Evolutionary conservation across 2,888 invertebrate genomes (phyloP), one percentile per base, ranked within the genome.

Genomic region (Hyppa rectilinea): DNA sequence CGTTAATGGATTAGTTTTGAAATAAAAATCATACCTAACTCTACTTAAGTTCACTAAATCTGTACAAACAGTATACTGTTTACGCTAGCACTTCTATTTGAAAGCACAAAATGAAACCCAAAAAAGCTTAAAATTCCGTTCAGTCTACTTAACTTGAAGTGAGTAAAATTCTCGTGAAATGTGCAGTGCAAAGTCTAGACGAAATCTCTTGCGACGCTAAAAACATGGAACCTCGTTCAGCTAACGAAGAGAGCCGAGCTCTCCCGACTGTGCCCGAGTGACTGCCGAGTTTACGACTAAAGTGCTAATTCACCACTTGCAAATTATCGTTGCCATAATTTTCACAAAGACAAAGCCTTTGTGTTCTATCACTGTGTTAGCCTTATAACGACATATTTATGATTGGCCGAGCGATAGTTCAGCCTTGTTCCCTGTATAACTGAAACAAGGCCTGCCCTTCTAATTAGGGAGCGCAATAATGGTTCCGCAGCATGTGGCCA

Each of bases 391-490:
- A 78, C 61, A 77, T 75, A 84, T 81, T 77, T 73, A 82, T 80
- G 85, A 87, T 88, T 78, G 83, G 78, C 68, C 34, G 65, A 75
- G 78, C 78, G 84, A 87, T 88, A 87, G 84, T 84, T 86, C 47
- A 52, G 58, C 65, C 53, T 71, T 64, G 81, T 82, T 75, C 64
- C 75, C 66, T 59, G 61, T 71, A 66, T 55, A 81, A 80, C 82
- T 85, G 81, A 84, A 87, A 86, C 82, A 84, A 82, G 84, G 83
- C 75, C 49, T 71, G 82, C 87, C 87, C 91, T 89, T 89, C 90
- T 92, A 93, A 94, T 94, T 92, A 92, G 87, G 90, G 86, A 88
- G 85, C 84, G 85, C 82, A 85, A 85, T 89, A 91, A 92, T 88
- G 85, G 87, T 86, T 78, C 74, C 85, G 80, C 88, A 88, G 87